Base-by-base conservation (phyloP, 1,140 invertebrate genomes). In the Uloborus diversus region DNA sequence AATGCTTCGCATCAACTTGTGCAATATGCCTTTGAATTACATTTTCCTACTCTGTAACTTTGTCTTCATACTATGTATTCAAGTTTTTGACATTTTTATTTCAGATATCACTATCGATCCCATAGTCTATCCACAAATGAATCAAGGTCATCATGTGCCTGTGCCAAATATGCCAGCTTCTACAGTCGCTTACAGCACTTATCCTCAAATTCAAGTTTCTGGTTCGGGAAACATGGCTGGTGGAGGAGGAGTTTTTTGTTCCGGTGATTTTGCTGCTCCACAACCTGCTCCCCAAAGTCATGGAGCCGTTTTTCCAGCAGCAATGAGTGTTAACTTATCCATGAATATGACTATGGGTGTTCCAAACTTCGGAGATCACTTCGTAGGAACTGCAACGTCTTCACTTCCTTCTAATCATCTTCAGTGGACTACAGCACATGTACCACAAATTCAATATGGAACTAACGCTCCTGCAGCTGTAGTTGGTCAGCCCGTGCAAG, bases 91-190 rank as follows among this genome's bases (percentile, higher is more conserved):
- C n/a, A n/a, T 97, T 0, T 96, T 94, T 71, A 97, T 97, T 96
- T 96, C 96, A 86, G 97, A 97, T 96, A 97, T 96, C 23, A 96
- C 97, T 92, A 87, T 87, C 4, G 84, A 89, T 51, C 68, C 86
- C 85, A 25, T 82, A 53, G 81, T 94, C 94, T 86, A 94, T 7
- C 81, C 84, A 27, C 79, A 53, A 84, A 25, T 33, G 94, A 64
- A 93, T 92, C 84, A 90, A 91, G 20, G 87, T 90, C 0, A 82
- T 83, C 59, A 90, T 42, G 85, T 85, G 86, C 85, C 85, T 87
- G 84, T 90, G 85, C 86, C 86, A 30, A 42, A 0, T 27, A 33
- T 59, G 1, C 53, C 68, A n/a, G 53, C 17, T n/a, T 69, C 66
- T 33, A 28, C 23, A 2, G 17, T 73, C 32, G 9, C 47, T 28